phyloP scores from a whole-genome alignment of 2,797 vertebrate genomes.

The Smutsia temminckii region DNA sequence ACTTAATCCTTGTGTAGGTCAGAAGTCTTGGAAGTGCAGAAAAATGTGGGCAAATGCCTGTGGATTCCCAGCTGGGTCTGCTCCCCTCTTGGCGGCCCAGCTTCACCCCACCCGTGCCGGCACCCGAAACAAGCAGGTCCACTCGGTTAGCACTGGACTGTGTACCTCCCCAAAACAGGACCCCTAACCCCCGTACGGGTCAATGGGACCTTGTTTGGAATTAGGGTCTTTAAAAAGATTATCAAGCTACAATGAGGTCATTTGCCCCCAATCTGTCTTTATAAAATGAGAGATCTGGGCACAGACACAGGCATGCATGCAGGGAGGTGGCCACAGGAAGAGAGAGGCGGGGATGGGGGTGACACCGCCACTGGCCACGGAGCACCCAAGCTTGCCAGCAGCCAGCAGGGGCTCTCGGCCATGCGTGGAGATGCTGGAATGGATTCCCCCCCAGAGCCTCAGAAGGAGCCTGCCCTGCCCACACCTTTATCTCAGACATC shows the following conservation, averaged over 20 bases:
- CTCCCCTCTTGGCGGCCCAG: background rate
- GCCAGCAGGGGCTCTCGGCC: background rate
- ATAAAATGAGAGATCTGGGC: background rate
- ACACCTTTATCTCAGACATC: background rate
- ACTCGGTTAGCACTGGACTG: background rate
- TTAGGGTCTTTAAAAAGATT: background rate
- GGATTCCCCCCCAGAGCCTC: background rate
- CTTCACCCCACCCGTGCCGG: background rate
- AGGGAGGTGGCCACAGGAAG: background rate
- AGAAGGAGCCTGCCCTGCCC: background rate
- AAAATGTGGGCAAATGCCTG: background rate
- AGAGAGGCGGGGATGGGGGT: background rate
- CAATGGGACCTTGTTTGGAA: background rate
- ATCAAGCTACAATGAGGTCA: background rate
- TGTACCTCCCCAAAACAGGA: background rate
- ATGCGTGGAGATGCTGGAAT: too few relatives aligned
- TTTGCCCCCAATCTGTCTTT: background rate
- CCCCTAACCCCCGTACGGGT: background rate
- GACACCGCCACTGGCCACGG: background rate
- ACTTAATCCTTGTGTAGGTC: background rate
- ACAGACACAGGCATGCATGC: too few relatives aligned
- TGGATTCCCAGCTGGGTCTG: background rate
- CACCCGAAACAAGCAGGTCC: background rate
- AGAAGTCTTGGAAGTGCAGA: background rate
- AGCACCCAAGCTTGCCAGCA: too few relatives aligned